phyloP scores from a whole-genome alignment of 2,888 invertebrate genomes.

The Sericinus montela region DNA sequence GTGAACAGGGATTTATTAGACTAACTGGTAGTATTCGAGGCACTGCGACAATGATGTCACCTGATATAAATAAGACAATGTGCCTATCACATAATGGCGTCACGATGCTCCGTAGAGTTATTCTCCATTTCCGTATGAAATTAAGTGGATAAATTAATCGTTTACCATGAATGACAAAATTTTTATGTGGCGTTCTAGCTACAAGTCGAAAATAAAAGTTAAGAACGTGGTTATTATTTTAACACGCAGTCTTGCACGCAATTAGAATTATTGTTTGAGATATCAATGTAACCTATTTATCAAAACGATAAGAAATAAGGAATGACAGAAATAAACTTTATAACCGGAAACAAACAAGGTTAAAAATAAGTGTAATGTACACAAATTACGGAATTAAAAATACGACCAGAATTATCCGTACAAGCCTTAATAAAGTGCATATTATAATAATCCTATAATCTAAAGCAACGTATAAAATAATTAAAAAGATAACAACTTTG shows the following conservation, averaged over 20 bases:
- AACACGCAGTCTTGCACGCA: background rate
- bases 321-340: background rate
- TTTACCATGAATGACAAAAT: background rate
- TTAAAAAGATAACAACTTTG: too few species aligned
- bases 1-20: background rate
- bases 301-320: background rate
- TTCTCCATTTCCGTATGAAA: slow-evolving; percentile 8
- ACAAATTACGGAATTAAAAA: too few species aligned
- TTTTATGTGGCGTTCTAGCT: background rate
- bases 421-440: too few species aligned
- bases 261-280: background rate
- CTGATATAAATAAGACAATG: slow-evolving; percentile 6
- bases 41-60: slow-evolving; percentile 2
- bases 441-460: too few species aligned
- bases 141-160: background rate
- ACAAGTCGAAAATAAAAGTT: background rate
- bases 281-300: background rate
- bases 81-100: background rate
- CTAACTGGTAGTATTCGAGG: background rate
- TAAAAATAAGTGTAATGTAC: too few species aligned
- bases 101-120: background rate
- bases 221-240: background rate
- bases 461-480: too few species aligned
- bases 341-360: too few species aligned
- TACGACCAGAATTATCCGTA: too few species aligned